phyloP scores from a whole-genome alignment of 2,797 vertebrate genomes.

The Mus caroli region DNA sequence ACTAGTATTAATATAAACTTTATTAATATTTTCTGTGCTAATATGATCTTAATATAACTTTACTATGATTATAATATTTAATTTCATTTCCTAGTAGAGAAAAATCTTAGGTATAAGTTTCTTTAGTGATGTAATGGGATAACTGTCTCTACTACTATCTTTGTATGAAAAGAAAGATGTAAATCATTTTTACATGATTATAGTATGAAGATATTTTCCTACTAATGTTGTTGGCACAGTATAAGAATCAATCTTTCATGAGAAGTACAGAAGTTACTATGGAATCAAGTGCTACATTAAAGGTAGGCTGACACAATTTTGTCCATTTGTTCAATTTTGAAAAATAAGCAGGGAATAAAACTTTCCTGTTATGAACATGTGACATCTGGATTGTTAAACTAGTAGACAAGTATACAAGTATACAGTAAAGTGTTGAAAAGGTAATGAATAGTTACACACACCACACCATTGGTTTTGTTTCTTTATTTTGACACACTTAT shows the following conservation, averaged over 20 bases:
- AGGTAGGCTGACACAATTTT: background rate
- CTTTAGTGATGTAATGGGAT: background rate
- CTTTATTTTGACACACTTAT: background rate
- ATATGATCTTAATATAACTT: background rate
- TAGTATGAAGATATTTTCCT: background rate
- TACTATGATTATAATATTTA: background rate
- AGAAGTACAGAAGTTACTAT: background rate
- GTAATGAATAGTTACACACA: background rate
- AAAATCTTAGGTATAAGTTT: background rate
- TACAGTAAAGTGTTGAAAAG: background rate
- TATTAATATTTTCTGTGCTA: background rate
- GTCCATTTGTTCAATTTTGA: background rate
- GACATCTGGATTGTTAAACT: background rate
- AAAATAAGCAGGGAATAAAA: background rate
- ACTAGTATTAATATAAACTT: background rate
- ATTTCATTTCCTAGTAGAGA: background rate
- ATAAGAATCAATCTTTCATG: background rate
- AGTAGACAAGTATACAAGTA: background rate
- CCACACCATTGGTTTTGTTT: background rate
- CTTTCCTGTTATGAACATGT: background rate
- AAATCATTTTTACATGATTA: background rate
- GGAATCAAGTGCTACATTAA: background rate
- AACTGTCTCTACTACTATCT: background rate
- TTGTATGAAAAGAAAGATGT: background rate
- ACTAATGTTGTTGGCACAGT: background rate